These are phyloP conservation scores for Pyrgilauda ruficollis DNA, from an alignment of 2,113 vertebrate species.

Conservation along the genomic window DNA sequence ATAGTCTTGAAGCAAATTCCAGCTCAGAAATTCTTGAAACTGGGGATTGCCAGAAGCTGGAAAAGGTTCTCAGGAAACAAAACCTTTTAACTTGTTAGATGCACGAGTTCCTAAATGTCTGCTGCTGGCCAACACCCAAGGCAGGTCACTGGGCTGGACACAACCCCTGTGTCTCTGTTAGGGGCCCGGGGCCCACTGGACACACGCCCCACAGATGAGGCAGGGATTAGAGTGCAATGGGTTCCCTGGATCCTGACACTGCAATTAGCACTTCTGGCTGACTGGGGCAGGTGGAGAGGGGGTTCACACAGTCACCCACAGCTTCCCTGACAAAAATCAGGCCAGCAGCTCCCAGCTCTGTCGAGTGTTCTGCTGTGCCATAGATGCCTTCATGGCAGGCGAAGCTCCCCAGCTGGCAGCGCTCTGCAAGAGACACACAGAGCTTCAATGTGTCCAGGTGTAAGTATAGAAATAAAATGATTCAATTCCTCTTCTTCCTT, in stretches of 20 bases:
- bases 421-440: not conserved
- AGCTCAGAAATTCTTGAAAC: not conserved
- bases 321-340: not conserved
- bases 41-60: not conserved
- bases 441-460: slow-evolving; percentile 16
- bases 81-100: not conserved
- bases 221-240: not conserved
- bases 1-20: not conserved
- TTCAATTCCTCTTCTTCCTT: slow-evolving; percentile 14
- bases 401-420: not conserved
- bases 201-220: rapidly evolving
- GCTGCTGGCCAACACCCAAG: not conserved
- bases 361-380: not conserved
- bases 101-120: not conserved
- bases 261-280: not conserved
- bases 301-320: not conserved
- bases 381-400: rapidly evolving
- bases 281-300: not conserved
- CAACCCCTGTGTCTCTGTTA: not conserved
- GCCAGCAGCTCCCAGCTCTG: not conserved
- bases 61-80: not conserved
- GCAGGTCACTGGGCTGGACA: not conserved
- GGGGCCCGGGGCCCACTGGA: too few species aligned
- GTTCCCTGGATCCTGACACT: not conserved
- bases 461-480: slow-evolving; percentile 20